Percentiles rank a stretch among this genome's conserved stretches.
Conservation (phyloP, 2,888 invertebrate genomes). For the Phyto melanocephala region DNA sequence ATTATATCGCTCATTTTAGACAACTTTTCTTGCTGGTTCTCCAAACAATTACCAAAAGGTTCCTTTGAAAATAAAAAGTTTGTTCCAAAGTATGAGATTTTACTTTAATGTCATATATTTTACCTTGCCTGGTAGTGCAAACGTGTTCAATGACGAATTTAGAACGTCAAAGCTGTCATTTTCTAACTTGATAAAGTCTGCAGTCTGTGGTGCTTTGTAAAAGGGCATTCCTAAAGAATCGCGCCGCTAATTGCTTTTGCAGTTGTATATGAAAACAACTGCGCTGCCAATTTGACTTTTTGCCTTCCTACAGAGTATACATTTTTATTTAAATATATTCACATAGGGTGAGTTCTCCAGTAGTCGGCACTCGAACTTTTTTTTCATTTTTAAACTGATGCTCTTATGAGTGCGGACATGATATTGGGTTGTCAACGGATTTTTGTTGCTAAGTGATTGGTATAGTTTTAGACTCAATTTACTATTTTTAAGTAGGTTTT, state of each 20-base stretch:
- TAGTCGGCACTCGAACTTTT: slow-evolving; percentile 15
- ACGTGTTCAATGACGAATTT: background rate
- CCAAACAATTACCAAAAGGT: background rate
- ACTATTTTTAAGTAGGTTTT: background rate
- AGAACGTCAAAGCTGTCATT: background rate
- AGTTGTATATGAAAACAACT: background rate
- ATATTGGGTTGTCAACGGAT: background rate
- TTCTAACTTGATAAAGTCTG: background rate
- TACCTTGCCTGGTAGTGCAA: background rate
- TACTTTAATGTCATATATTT: no score
- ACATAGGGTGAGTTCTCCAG: background rate
- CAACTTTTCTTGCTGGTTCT: background rate
- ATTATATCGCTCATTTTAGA: background rate
- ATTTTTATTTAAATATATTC: no score
- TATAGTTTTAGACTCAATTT: background rate
- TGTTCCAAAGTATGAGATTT: no score
- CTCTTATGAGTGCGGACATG: background rate
- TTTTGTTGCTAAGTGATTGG: background rate
- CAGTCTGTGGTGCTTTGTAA: background rate
- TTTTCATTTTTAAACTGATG: background rate
- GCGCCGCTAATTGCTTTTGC: background rate
- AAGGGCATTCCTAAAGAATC: background rate
- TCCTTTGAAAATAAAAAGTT: background rate
- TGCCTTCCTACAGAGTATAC: background rate
- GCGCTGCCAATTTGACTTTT: background rate